A percentile compares a stretch with the other conserved stretches of the same genome.
phyloP scores from a whole-genome alignment of 2,888 invertebrate genomes.

The Elaeidobius kamerunicus region DNA sequence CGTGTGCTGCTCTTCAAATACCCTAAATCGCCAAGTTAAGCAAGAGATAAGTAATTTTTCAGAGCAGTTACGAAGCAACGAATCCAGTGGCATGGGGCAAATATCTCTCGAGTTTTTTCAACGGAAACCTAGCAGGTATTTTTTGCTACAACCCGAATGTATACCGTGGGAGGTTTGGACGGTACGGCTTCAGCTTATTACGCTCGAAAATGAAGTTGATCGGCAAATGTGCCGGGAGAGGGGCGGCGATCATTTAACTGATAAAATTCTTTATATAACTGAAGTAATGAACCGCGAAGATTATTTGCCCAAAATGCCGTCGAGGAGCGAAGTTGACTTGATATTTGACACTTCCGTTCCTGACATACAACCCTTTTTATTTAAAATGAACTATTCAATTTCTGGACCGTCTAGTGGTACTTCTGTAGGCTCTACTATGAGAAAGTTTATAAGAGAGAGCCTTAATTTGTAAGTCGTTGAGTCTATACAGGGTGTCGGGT shows the following conservation, averaged over 20 bases:
- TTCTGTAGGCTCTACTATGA: constrained; percentile 85
- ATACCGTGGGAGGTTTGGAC: constrained; percentile 99
- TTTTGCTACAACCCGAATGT: constrained; percentile 78
- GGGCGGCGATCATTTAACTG: constrained; percentile 82
- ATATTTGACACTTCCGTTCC: constrained; percentile 91
- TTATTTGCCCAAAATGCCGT: constrained; percentile 95
- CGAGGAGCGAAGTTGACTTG: constrained; percentile 85
- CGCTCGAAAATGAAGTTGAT: constrained; percentile 82
- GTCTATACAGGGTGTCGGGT: neutral
- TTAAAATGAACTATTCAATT: constrained; percentile 83
- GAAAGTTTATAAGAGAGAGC: constrained; percentile 85
- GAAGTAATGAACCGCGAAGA: constrained; percentile 95
- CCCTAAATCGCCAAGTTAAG: constrained; percentile 68
- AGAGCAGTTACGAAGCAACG: constrained; percentile 71
- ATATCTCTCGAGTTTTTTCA: constrained; percentile 96
- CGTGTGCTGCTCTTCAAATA: constrained; percentile 88
- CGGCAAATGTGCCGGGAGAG: constrained; percentile 83
- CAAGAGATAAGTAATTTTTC: constrained; percentile 77
- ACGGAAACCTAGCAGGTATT: constrained; percentile 85
- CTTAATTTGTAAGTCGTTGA: constrained; percentile 69
- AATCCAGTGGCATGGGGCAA: constrained; percentile 67
- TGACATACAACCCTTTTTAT: constrained; percentile 96
- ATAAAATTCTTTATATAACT: constrained; percentile 92
- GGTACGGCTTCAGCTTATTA: constrained; percentile 83
- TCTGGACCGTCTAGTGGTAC: constrained; percentile 69